These are phyloP conservation scores for Phylloscopus trochilus DNA, from an alignment of 2,113 vertebrate genomes.

Conservation along the genomic window DNA sequence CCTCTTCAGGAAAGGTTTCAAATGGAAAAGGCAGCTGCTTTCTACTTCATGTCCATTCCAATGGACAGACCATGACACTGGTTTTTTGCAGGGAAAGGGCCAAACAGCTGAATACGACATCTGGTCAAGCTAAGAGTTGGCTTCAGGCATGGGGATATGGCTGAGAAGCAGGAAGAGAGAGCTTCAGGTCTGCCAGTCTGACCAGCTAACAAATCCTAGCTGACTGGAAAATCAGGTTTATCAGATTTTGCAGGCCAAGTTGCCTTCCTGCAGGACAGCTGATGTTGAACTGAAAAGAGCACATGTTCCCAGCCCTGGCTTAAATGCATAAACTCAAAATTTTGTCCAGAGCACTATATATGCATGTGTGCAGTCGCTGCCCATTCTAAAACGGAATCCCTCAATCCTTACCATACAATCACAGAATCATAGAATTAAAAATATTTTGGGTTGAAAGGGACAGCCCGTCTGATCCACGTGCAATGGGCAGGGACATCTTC, in stretches of 20 bases:
- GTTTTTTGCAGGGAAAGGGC: not conserved
- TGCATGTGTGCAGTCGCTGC: not conserved
- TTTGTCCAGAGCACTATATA: not conserved
- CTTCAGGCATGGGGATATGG: not conserved
- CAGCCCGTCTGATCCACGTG: not conserved
- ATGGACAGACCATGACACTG: not conserved
- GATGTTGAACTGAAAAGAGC: not conserved
- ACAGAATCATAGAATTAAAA: not conserved
- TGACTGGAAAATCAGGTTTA: not conserved
- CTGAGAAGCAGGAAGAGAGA: not conserved
- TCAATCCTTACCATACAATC: not conserved
- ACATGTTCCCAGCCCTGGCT: fast-evolving
- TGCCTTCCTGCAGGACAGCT: not conserved
- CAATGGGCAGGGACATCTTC: not conserved
- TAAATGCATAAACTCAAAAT: not conserved
- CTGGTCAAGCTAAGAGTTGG: not conserved
- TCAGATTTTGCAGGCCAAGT: not conserved
- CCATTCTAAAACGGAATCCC: not conserved
- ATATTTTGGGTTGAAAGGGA: not conserved
- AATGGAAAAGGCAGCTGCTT: not conserved
- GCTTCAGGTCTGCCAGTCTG: not conserved
- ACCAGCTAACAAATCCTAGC: not conserved
- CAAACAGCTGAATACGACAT: fast-evolving
- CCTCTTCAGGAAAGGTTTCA: not conserved
- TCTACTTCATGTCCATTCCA: not conserved